Evolutionary conservation across 2,797 vertebrate genomes (phyloP).

Genomic region (Antrozous pallidus): DNA sequence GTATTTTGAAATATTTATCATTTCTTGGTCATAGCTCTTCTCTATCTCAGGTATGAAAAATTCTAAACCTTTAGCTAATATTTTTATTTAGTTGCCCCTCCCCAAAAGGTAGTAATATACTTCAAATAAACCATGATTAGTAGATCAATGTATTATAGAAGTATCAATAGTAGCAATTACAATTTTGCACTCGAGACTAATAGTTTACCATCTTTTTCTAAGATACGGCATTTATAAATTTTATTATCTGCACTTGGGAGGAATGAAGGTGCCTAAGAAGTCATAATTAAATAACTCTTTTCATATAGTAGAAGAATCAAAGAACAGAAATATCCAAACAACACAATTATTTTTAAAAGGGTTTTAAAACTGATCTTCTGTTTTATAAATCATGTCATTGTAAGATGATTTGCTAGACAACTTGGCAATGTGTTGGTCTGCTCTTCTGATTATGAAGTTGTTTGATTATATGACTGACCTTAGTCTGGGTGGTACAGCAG

Average conservation of each 20-base stretch:
- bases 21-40: neutral
- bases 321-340: neutral
- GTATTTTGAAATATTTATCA: conserved; percentile 5
- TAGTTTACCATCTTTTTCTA: conserved; percentile 13
- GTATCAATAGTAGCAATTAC: neutral
- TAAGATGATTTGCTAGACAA: neutral
- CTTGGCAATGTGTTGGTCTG: neutral
- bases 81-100: neutral
- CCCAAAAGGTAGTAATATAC: neutral
- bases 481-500: neutral
- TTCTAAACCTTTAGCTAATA: conserved; percentile 16
- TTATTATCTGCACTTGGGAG: neutral
- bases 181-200: neutral
- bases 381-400: neutral
- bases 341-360: neutral
- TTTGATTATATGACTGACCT: neutral
- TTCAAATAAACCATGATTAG: neutral
- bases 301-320: conserved; percentile 33
- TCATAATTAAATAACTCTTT: conserved; percentile 38
- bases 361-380: conserved; percentile 2
- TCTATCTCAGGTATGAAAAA: neutral
- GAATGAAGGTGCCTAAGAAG: neutral
- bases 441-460: neutral
- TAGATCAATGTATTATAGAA: neutral
- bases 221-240: neutral